Evolutionary conservation across 2,888 invertebrate species (phyloP).

Genomic region (Biston stratarius): DNA sequence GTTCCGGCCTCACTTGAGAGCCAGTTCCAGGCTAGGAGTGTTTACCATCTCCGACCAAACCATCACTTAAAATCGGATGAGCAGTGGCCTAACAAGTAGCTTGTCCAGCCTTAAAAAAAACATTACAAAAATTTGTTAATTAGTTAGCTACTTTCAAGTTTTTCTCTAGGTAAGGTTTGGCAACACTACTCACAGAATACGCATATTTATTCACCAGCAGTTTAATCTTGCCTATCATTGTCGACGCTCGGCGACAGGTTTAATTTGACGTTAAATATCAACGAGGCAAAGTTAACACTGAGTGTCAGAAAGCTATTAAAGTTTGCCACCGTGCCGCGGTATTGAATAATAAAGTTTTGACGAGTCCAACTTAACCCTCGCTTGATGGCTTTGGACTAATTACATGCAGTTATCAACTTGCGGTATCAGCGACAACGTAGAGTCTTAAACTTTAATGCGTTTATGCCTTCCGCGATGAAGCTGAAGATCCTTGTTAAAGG

Average conservation of each 20-base stretch:
- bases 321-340: conserved; percentile 26
- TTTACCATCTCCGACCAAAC: too few relatives aligned
- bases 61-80: too few relatives aligned
- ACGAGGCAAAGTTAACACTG: conserved; percentile 25
- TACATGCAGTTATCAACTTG: conserved; percentile 29
- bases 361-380: conserved; percentile 13
- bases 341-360: conserved; percentile 36
- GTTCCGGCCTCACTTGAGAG: too few relatives aligned
- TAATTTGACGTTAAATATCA: conserved; percentile 26
- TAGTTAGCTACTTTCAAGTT: too few relatives aligned
- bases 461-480: conserved; percentile 10
- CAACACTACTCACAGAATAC: too few relatives aligned
- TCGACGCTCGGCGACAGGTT: conserved; percentile 10
- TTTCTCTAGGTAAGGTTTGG: too few relatives aligned
- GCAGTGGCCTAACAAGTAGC: too few relatives aligned
- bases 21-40: too few relatives aligned
- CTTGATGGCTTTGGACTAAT: conserved; percentile 38
- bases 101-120: too few relatives aligned
- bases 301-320: conserved; percentile 37
- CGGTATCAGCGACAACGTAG: background rate
- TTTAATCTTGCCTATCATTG: background rate
- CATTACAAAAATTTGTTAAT: too few relatives aligned
- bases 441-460: conserved; percentile 9
- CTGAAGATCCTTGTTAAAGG: conserved; percentile 1
- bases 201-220: background rate